Evolutionary conservation across 2,797 vertebrate species (phyloP).

Genomic region (Apogon hyalosoma): DNA sequence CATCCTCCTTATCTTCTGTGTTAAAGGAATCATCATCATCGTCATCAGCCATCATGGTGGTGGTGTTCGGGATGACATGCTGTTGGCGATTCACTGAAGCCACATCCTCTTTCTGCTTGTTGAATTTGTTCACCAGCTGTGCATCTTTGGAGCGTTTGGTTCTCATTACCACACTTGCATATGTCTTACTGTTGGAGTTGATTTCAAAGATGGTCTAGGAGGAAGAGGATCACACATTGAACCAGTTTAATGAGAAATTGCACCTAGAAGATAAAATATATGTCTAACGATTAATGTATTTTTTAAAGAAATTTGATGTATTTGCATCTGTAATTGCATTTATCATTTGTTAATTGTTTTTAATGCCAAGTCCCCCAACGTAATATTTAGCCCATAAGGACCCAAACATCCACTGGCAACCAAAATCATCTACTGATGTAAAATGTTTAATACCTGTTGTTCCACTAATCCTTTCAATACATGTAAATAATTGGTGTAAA

Average conservation of each 20-base stretch:
- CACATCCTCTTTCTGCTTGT: constrained; percentile 78
- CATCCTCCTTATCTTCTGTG: constrained; percentile 32
- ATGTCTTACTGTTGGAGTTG: constrained; percentile 89
- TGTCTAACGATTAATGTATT: too few species aligned
- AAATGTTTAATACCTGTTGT: too few species aligned
- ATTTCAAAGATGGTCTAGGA: constrained; percentile 97
- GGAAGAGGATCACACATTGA: neutral
- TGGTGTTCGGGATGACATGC: neutral
- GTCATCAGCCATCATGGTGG: neutral
- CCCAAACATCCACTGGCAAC: too few species aligned
- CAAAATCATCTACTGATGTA: too few species aligned
- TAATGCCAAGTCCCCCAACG: too few species aligned
- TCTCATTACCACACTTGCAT: constrained; percentile 91
- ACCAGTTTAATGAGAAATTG: neutral
- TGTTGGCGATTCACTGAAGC: constrained; percentile 52
- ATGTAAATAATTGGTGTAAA: too few species aligned
- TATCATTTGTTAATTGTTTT: too few species aligned
- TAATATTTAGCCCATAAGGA: too few species aligned
- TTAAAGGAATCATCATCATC: constrained; percentile 10
- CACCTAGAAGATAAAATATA: too few species aligned
- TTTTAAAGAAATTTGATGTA: too few species aligned
- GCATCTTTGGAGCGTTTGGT: constrained; percentile 88
- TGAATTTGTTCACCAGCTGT: constrained; percentile 87
- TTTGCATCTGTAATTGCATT: too few species aligned
- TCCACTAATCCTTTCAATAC: too few species aligned